A percentile compares a stretch with the other conserved stretches of the same genome.
Conservation (phyloP, 2,113 vertebrate genomes). For the Tachycineta bicolor region DNA sequence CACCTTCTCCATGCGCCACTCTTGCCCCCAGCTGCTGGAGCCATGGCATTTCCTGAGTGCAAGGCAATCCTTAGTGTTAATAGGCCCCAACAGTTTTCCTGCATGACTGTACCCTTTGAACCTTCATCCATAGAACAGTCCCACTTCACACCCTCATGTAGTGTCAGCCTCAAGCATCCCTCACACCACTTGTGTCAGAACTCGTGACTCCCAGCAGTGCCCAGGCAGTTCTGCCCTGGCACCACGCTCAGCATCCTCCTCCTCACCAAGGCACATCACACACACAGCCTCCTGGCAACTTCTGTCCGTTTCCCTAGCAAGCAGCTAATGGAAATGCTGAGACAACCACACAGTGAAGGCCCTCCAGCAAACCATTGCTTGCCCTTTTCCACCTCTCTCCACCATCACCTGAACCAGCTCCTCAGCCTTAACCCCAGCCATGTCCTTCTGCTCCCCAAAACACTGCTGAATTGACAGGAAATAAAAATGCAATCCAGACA, state of each 20-base stretch:
- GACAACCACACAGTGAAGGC: fast-evolving
- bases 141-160: fast-evolving
- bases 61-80: neutral
- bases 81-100: neutral
- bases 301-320: fast-evolving
- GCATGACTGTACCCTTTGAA: neutral
- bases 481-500: neutral
- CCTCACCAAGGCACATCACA: fast-evolving
- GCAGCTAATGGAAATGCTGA: neutral
- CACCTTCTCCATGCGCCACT: fast-evolving
- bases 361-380: neutral
- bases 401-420: neutral
- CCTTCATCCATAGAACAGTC: neutral
- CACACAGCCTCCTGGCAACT: fast-evolving
- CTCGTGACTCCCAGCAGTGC: fast-evolving
- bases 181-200: fast-evolving
- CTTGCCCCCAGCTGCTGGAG: neutral
- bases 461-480: neutral
- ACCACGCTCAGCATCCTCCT: neutral
- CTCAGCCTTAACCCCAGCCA: neutral
- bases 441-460: neutral
- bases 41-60: neutral
- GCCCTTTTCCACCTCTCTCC: fast-evolving
- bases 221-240: neutral
- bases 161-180: neutral